Evolutionary conservation across 64 coral and sea anemone species (phyloP).

Genomic region (Catalaphyllia jardinei): DNA sequence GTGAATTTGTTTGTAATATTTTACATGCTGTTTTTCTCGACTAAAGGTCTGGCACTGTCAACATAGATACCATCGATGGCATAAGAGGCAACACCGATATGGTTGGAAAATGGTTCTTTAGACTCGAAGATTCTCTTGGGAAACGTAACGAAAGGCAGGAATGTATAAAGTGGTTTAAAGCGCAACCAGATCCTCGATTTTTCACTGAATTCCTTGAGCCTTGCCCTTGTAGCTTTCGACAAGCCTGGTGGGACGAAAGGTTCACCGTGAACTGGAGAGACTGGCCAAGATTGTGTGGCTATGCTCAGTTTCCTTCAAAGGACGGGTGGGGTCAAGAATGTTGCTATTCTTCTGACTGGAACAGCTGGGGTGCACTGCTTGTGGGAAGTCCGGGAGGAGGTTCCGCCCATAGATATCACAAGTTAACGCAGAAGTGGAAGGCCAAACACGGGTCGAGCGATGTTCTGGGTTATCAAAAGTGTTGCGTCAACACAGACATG

Average conservation of each 20-base stretch:
- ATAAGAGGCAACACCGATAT: neutral
- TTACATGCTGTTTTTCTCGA: neutral
- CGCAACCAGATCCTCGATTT: conserved; percentile 39
- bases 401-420: conserved; percentile 31
- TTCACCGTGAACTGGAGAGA: conserved; percentile 3
- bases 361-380: conserved; percentile 29
- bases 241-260: conserved; percentile 46
- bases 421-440: neutral
- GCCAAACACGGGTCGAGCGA: neutral
- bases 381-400: conserved; percentile 37
- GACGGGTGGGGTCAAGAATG: conserved; percentile 54
- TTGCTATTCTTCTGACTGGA: conserved; percentile 31
- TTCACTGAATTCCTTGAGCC: conserved; percentile 44
- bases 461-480: conserved; percentile 12
- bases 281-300: neutral
- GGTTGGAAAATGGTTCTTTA: conserved; percentile 40
- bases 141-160: neutral
- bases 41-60: conserved; percentile 40
- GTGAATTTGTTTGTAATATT: no score
- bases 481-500: conserved; percentile 7
- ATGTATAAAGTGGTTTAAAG: conserved; percentile 36
- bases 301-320: conserved; percentile 7
- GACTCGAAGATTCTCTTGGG: neutral
- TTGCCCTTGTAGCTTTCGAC: conserved; percentile 48
- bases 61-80: conserved; percentile 26